Percentiles rank a stretch among this genome's conserved stretches.
phyloP scores from a whole-genome alignment of 2,888 invertebrate genomes.

The Eudemis profundana region DNA sequence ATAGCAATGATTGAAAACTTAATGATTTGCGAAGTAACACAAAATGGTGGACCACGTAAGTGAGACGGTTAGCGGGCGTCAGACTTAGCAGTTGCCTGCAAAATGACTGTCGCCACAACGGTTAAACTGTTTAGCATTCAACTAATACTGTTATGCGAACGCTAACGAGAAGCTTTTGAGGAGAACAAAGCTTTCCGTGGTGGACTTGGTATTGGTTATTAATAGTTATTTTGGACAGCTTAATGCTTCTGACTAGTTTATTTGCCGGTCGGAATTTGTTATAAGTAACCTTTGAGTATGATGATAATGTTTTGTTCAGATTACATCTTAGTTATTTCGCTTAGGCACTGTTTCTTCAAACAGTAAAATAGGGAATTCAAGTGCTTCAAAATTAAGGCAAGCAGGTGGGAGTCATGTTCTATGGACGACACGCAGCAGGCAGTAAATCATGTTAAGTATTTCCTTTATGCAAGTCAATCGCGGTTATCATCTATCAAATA shows the following conservation, averaged over 20 bases:
- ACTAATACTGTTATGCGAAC: conserved; percentile 67
- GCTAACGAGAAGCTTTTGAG: conserved; percentile 53
- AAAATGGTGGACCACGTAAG: conserved; percentile 66
- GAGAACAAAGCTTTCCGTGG: conserved; percentile 40
- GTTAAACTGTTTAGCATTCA: conserved; percentile 68
- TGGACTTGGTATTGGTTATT: neutral
- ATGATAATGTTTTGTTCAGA: no score
- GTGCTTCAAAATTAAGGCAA: no score
- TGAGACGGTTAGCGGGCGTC: conserved; percentile 65
- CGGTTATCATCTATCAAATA: no score
- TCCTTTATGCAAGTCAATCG: no score
- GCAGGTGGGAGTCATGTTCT: no score
- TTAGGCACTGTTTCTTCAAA: no score
- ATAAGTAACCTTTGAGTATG: neutral
- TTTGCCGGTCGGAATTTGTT: no score
- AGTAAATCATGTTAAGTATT: no score
- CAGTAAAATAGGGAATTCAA: no score
- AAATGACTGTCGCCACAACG: conserved; percentile 62
- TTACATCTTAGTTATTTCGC: no score
- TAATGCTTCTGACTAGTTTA: neutral
- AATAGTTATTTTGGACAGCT: neutral
- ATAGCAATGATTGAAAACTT: conserved; percentile 11
- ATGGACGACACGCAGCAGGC: no score
- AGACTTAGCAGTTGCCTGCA: conserved; percentile 70
- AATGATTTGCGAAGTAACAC: conserved; percentile 29